These are phyloP conservation scores for Drosophila diplacantha DNA, from an alignment of 2,888 invertebrate species.

Conservation along the genomic window DNA sequence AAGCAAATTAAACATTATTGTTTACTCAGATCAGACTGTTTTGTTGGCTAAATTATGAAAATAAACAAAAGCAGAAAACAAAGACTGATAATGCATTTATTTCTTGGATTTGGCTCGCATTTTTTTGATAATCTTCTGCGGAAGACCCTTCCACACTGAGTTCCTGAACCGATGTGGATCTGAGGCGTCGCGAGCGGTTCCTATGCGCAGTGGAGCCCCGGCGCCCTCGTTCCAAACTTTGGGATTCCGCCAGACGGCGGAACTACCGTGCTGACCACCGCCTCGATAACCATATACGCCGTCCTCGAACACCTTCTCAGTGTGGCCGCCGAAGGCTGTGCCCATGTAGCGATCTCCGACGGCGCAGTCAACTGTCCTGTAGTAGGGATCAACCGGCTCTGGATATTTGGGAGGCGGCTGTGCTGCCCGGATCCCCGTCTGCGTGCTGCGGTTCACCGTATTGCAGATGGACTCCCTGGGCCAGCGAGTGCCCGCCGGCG, in stretches of 20 bases:
- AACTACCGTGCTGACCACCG: slow-evolving; percentile 45
- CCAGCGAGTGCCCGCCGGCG: slow-evolving; percentile 82
- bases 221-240: too few relatives aligned
- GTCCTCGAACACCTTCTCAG: slow-evolving; percentile 51
- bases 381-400: slow-evolving; percentile 48
- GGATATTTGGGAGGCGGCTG: slow-evolving; percentile 48
- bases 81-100: neutral
- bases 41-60: neutral
- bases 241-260: too few relatives aligned
- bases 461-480: slow-evolving; percentile 61
- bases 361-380: slow-evolving; percentile 66
- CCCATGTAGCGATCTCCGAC: slow-evolving; percentile 55
- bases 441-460: slow-evolving; percentile 80
- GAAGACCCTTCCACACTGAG: too few relatives aligned
- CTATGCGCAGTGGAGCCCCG: too few relatives aligned
- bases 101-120: too few relatives aligned
- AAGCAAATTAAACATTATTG: neutral
- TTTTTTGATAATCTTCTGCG: too few relatives aligned
- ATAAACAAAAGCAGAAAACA: neutral
- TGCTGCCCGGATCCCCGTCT: slow-evolving; percentile 79
- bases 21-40: neutral
- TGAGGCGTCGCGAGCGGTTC: too few relatives aligned
- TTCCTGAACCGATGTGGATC: too few relatives aligned
- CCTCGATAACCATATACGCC: slow-evolving; percentile 51
- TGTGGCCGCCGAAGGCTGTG: slow-evolving; percentile 43